phyloP scores from a whole-genome alignment of 1,140 invertebrate genomes.

The Apocrypta bakeri region DNA sequence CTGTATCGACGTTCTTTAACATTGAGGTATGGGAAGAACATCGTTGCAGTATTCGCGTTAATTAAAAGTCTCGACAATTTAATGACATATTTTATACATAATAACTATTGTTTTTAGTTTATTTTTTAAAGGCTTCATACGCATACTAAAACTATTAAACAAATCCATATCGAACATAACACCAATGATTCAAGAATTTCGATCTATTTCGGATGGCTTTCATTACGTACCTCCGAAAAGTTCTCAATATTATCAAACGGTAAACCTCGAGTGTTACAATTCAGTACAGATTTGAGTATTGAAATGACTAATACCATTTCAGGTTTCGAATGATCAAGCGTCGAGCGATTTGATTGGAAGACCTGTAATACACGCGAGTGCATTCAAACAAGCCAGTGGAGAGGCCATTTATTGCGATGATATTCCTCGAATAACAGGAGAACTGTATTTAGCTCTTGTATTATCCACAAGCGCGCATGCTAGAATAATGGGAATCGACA shows the following conservation, averaged over 20 bases:
- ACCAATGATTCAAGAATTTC: slow-evolving; percentile 66
- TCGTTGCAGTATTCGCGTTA: neutral
- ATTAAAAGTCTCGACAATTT: too few relatives aligned
- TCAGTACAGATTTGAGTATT: neutral
- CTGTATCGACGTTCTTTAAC: slow-evolving; percentile 87
- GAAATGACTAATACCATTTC: neutral
- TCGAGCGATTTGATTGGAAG: slow-evolving; percentile 84
- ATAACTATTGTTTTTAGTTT: slow-evolving; percentile 76
- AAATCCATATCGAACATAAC: slow-evolving; percentile 69
- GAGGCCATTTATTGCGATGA: slow-evolving; percentile 95
- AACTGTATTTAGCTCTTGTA: slow-evolving; percentile 85
- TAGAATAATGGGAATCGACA: slow-evolving; percentile 84
- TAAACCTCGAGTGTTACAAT: slow-evolving; percentile 50
- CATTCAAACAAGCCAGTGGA: slow-evolving; percentile 90
- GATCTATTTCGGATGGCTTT: slow-evolving; percentile 78
- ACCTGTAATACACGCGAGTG: slow-evolving; percentile 87
- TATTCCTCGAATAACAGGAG: slow-evolving; percentile 81
- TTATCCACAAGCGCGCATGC: slow-evolving; percentile 86
- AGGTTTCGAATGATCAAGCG: slow-evolving; percentile 79
- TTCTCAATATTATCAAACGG: slow-evolving; percentile 87
- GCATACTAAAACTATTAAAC: slow-evolving; percentile 78
- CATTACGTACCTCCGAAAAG: slow-evolving; percentile 79
- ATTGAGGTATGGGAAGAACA: slow-evolving; percentile 71
- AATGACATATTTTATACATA: neutral
- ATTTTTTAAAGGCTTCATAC: slow-evolving; percentile 92